These are phyloP conservation scores for Tragopan temminckii DNA, from an alignment of 2,797 vertebrate species.

Conservation along the genomic window DNA sequence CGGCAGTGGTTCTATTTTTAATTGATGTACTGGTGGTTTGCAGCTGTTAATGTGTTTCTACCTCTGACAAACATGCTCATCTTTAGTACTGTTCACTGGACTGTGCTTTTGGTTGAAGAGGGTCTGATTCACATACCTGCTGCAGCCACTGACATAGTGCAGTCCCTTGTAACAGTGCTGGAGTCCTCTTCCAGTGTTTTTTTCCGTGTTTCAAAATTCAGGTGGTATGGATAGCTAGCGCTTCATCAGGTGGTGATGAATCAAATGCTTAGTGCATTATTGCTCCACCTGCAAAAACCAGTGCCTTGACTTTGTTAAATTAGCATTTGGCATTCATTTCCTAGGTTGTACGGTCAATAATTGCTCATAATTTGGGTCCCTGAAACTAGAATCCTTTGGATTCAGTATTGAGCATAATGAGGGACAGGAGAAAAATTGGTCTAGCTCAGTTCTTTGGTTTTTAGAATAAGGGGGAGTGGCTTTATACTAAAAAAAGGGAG, in stretches of 20 bases:
- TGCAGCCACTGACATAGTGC: not conserved
- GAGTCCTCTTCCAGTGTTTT: not conserved
- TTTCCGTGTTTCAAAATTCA: not conserved
- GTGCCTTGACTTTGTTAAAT: not conserved
- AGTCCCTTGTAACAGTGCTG: not conserved
- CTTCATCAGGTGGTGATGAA: not conserved
- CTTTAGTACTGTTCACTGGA: not conserved
- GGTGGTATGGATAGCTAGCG: not conserved
- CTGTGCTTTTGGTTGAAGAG: accelerated
- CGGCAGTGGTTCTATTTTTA: not conserved
- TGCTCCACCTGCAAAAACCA: not conserved
- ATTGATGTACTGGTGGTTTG: not conserved
- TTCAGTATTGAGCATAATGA: not conserved
- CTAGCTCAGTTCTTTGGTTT: not conserved
- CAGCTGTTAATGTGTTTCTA: not conserved
- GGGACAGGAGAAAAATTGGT: not conserved
- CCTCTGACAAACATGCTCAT: not conserved
- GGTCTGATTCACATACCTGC: not conserved
- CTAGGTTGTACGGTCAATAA: accelerated
- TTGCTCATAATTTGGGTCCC: not conserved
- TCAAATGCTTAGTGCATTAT: not conserved
- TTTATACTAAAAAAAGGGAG: too few species aligned
- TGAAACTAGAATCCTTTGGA: not conserved
- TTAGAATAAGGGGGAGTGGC: too few species aligned
- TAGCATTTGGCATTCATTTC: not conserved